phyloP scores from a whole-genome alignment of 2,113 vertebrate species.

The Ceratotherium simum region DNA sequence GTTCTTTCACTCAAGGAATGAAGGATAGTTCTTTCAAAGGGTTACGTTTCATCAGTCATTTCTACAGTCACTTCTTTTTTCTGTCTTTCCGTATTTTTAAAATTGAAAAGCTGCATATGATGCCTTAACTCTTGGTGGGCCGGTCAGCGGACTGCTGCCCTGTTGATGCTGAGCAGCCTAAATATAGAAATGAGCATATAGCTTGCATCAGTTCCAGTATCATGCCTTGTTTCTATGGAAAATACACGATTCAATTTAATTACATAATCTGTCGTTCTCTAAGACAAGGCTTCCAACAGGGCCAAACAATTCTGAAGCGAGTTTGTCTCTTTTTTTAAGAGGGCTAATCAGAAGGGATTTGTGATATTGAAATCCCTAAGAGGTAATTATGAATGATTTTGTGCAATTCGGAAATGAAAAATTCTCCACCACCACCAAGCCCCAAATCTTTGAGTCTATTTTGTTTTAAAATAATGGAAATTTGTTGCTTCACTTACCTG shows the following conservation, averaged over 20 bases:
- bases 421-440: constrained; percentile 28
- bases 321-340: constrained; percentile 65
- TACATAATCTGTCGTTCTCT: constrained; percentile 69
- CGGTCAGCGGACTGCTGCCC: not conserved
- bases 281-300: constrained; percentile 78
- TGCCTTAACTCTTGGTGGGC: not conserved
- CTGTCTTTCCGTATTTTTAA: constrained; percentile 58
- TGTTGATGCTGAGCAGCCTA: not conserved
- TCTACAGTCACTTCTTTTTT: not conserved
- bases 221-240: constrained; percentile 77
- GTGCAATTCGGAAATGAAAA: constrained; percentile 74
- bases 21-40: constrained; percentile 46
- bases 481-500: constrained; percentile 49
- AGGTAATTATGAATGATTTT: constrained; percentile 80
- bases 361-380: constrained; percentile 79
- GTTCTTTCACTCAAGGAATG: constrained; percentile 41
- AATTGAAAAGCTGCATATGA: constrained; percentile 20
- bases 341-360: constrained; percentile 82
- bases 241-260: constrained; percentile 77
- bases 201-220: constrained; percentile 65
- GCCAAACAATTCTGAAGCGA: constrained; percentile 69
- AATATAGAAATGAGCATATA: constrained; percentile 68
- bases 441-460: constrained; percentile 52
- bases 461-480: constrained; percentile 75
- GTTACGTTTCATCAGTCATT: constrained; percentile 23